Evolutionary conservation across 1,140 invertebrate genomes (phyloP), one percentile per base, ranked within the genome.

Genomic region (Drosophila suzukii): DNA sequence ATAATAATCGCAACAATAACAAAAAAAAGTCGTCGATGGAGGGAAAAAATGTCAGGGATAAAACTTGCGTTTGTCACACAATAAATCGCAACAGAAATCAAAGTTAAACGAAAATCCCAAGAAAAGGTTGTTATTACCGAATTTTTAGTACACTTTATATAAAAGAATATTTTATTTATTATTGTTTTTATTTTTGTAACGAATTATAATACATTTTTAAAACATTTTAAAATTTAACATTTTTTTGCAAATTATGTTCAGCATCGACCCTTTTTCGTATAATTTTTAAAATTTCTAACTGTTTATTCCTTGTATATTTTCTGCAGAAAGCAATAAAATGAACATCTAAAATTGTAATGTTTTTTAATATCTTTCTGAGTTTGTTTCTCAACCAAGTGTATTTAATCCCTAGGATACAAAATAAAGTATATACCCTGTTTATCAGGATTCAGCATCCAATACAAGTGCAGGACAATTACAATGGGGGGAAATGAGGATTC

Each of bases 31-130:
- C 50, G 10, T 15, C 60, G 67, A 44, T 32, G 47, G 11, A 51
- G 32, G 44, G 27, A 32, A 66, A 44, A 53, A 82, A 79, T 85
- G 72, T 68, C 76, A 72, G 57, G 71, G 63, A 86, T 79, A 81
- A 86, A 86, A 85, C 53, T 78, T 63, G 78, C 77, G 80, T 83
- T 82, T 79, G 70, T 83, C 77, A 77, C 62, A 86, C 66, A 88
- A 79, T 88, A 86, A 86, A 86, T 78, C 67, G 66, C 65, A 58
- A 61, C 77, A 71, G 47, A 83, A 88, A 79, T 75, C 74, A 78
- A 85, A 72, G 74, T 47, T 55, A 81, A 65, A 75, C 34, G 50
- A 62, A 67, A 50, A 44, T 57, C 10, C 27, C 38, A 47, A 36
- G 17, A 3, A 17, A 61, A 59, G 38, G 51, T 11, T 32, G 8